Evolutionary conservation across 2,797 vertebrate genomes (phyloP).

Genomic region (Melanotaenia maccullochi): DNA sequence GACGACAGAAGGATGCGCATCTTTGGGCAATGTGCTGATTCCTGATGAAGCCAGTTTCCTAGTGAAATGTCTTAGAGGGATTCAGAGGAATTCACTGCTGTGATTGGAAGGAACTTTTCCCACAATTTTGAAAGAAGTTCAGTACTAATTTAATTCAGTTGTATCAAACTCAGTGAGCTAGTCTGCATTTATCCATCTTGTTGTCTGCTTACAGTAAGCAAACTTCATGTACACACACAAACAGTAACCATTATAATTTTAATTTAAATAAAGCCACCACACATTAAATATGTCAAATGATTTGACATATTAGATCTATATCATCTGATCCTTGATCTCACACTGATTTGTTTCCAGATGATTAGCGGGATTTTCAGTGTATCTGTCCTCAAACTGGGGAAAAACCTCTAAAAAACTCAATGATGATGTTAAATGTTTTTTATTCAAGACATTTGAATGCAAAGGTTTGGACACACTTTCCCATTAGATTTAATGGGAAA

Average conservation of each 20-base stretch:
- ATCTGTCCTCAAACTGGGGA: conserved; percentile 43
- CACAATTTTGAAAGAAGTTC: conserved; percentile 20
- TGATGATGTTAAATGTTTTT: not conserved
- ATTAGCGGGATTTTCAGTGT: conserved; percentile 35
- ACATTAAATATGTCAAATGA: too few relatives aligned
- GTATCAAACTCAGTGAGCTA: conserved; percentile 13
- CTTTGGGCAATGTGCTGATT: conserved; percentile 25
- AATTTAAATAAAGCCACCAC: too few relatives aligned
- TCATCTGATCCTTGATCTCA: conserved; percentile 37
- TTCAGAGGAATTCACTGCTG: conserved; percentile 46
- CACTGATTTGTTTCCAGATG: conserved; percentile 47
- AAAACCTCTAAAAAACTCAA: conserved; percentile 33
- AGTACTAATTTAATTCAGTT: conserved; percentile 25
- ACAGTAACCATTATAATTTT: too few relatives aligned
- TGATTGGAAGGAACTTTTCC: conserved; percentile 33
- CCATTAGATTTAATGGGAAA: too few relatives aligned
- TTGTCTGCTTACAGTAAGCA: not conserved
- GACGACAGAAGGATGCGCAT: conserved; percentile 43
- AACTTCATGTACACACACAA: not conserved
- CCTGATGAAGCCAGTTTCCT: conserved; percentile 52
- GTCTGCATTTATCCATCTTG: conserved; percentile 8
- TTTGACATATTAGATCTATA: conserved; percentile 17
- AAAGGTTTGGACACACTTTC: too few relatives aligned
- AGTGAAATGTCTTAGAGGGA: conserved; percentile 42
- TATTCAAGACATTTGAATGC: too few relatives aligned